Evolutionary conservation across 2,797 vertebrate species (phyloP), one percentile per base, ranked within the genome.

Genomic region (Thripadectes ignobilis): DNA sequence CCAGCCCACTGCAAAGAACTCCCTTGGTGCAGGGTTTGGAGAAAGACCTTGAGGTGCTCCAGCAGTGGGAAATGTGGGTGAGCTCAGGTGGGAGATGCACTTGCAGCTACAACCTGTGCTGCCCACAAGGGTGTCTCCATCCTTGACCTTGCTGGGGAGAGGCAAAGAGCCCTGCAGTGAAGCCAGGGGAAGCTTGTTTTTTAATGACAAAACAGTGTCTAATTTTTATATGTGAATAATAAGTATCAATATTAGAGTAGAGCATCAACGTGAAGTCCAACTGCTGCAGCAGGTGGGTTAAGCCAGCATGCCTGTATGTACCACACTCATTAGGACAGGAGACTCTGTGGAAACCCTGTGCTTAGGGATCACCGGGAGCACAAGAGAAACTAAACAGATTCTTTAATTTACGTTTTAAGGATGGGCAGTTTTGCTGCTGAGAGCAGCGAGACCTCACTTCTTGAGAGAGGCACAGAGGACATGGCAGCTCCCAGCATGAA

Each of bases 1-100:
- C 32, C 55, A 78, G 32, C 11, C 32, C 4, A 0, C 18, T 43
- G 46, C 21, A n/a, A 34, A 59, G 45, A 55, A 6, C 46, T 85
- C 27, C 43, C 43, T 46, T 36, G n/a, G 7, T 7, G 21, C 10
- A 69, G 59, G n/a, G 41, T 10, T 23, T 21, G 14, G 23, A 68
- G 36, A 49, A 63, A 16, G 6, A 7, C n/a, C 59, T 26, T 20
- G 59, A 51, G 68, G 8, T 51, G 65, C n/a, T 68, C 15, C 46
- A 36, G 63, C 0, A 0, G n/a, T 34, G 39, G 39, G 77, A 62
- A 83, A 16, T 0, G 2, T 7, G 3, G 9, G 12, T 11, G 10
- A 11, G 29, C 34, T 18, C 2, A 2, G 45, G 20, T 45, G 55
- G 59, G 55, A 38, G 57, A 19, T 5, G 46, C 3, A 6, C 55